Evolutionary conservation across 1,140 invertebrate species (phyloP).

Genomic region (Brachionus plicatilis): DNA sequence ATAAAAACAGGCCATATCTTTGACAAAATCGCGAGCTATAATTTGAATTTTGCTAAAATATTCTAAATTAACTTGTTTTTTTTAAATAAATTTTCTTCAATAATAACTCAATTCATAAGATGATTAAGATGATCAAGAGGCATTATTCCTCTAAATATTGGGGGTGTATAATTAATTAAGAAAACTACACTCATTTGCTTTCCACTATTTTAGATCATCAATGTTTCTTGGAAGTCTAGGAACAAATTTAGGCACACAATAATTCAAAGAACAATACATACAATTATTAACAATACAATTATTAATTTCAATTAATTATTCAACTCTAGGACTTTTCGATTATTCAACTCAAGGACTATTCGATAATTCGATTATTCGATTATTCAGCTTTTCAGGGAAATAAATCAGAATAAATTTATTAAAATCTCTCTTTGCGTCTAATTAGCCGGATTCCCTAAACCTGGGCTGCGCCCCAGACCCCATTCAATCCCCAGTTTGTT

Average conservation of each 20-base stretch:
- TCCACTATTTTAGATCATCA: neutral
- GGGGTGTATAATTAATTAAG: neutral
- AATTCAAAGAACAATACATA: too few species aligned
- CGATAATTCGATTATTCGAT: too few species aligned
- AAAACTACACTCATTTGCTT: neutral
- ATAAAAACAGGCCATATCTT: neutral
- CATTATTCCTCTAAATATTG: neutral
- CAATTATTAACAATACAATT: too few species aligned
- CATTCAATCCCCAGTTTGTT: too few species aligned
- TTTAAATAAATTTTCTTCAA: neutral
- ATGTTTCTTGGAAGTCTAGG: neutral
- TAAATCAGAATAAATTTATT: too few species aligned
- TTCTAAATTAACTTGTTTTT: neutral
- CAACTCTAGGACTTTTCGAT: too few species aligned
- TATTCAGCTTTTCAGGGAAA: too few species aligned
- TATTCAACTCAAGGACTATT: too few species aligned
- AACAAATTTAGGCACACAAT: neutral
- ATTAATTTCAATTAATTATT: neutral
- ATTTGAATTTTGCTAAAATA: neutral
- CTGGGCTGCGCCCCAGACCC: too few species aligned
- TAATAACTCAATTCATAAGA: neutral
- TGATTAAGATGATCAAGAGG: neutral
- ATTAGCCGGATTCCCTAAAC: too few species aligned
- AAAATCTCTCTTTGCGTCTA: too few species aligned
- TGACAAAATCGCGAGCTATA: neutral